Conservation (phyloP, 2,888 invertebrate genomes). For the Nemapogon koenigi region DNA sequence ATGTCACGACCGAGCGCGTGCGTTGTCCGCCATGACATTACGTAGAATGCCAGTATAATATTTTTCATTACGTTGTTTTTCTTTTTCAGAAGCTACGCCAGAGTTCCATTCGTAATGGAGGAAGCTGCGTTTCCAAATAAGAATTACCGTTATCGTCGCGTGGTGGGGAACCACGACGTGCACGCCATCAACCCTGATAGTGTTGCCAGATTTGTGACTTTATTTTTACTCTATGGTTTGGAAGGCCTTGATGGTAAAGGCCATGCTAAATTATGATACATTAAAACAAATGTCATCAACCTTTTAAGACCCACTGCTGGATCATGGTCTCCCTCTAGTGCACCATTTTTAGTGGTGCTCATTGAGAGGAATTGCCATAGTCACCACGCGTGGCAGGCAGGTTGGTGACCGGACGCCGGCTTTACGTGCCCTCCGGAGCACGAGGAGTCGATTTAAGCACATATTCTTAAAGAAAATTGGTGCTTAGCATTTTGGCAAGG, state of each 20-base stretch:
- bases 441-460: no score
- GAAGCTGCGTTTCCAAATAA: conserved; percentile 24
- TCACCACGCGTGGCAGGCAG: no score
- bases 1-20: no score
- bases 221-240: conserved; percentile 31
- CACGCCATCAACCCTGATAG: conserved; percentile 62
- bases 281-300: conserved; percentile 30
- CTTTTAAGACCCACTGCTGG: no score
- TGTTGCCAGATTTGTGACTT: conserved; percentile 39
- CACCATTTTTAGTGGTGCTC: no score
- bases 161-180: conserved; percentile 65
- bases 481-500: no score
- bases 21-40: no score
- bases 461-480: no score
- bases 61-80: not conserved
- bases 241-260: conserved; percentile 7
- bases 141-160: conserved; percentile 30
- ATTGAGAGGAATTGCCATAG: no score
- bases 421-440: no score
- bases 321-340: no score
- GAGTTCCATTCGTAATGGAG: conserved; percentile 30
- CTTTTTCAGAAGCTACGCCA: conserved; percentile 19
- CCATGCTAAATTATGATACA: conserved; percentile 8
- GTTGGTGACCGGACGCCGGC: no score
- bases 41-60: not conserved